Base-by-base conservation (phyloP, 2,113 vertebrate species). In the Colaptes auratus region DNA sequence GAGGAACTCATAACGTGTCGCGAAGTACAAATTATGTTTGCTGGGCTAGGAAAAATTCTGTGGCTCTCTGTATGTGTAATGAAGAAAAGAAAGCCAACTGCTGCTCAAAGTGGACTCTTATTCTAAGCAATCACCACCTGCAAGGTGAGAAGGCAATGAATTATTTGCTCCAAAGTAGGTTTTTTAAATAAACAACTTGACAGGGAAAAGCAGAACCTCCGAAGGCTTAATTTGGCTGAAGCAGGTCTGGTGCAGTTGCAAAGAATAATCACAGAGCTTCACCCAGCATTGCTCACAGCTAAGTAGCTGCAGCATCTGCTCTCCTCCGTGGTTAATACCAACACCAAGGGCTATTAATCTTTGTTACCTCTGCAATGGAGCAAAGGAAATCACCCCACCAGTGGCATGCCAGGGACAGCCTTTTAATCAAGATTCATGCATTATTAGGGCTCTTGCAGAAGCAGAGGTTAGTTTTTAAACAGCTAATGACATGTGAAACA, bases 1-100 rank as follows among this genome's bases (percentile, higher is more conserved):
- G 9, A 77, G 85, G 93, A 97, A 71, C 86, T 93, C 80, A 77
- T 95, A 97, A 95, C 91, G 96, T 36, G 55, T 96, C 72, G 23
- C 88, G 95, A 96, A 96, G 97, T 92, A 95, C 93, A 96, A 97
- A 97, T 96, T 97, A 95, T 92, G 92, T 96, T 97, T 97, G 91
- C 93, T 77, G 81, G 81, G 94, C 92, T 90, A 96, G 95, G 96
- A 96, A 97, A 55, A 96, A 93, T 78, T 87, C 87, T 92, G 94
- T 73, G 91, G 90, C 82, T 94, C 91, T 95, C 75, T 95, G 90
- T 97, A 92, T 96, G 92, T 23, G 76, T 95, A 97, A 98, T 96
- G 92, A 98, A 96, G 95, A 77, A 31, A 30, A 65, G 89, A 96
- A 97, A 97, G 63, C 67, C 94, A 94, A 94, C 63, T 85, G 63